phyloP scores from a whole-genome alignment of 2,888 invertebrate genomes.

The Girardia tigrina region DNA sequence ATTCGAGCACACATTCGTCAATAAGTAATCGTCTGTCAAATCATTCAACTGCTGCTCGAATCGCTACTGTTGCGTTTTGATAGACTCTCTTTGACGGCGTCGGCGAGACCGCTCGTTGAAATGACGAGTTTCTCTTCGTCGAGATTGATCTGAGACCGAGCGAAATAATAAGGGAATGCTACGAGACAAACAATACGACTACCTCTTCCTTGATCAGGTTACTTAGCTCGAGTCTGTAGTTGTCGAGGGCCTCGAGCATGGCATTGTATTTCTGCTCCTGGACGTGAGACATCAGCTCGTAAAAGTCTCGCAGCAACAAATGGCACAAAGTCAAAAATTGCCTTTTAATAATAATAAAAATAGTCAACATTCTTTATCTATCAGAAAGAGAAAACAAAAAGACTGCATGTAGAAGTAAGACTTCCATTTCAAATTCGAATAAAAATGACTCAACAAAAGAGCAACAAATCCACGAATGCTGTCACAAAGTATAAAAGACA shows the following conservation, averaged over 20 bases:
- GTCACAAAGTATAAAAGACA: no score
- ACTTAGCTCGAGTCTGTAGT: constrained; percentile 30
- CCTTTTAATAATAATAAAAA: no score
- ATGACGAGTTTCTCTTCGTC: background rate
- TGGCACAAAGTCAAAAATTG: constrained; percentile 21
- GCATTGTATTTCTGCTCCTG: constrained; percentile 26
- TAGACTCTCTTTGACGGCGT: background rate
- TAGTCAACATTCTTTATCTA: no score
- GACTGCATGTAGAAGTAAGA: no score
- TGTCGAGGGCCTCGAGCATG: constrained; percentile 29
- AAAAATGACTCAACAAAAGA: no score
- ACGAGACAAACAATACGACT: no score
- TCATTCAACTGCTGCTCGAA: background rate
- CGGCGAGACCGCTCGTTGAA: background rate
- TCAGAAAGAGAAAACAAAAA: no score
- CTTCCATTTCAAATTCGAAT: no score
- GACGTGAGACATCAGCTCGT: background rate
- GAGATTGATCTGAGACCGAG: background rate
- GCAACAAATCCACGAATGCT: no score
- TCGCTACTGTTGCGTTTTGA: background rate
- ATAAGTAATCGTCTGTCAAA: background rate
- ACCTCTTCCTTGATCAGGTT: constrained; percentile 33
- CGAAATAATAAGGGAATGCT: no score
- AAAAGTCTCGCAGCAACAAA: background rate
- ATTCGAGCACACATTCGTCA: background rate